Conservation (phyloP, 2,888 invertebrate genomes). For the Lycophotia porphyrea region DNA sequence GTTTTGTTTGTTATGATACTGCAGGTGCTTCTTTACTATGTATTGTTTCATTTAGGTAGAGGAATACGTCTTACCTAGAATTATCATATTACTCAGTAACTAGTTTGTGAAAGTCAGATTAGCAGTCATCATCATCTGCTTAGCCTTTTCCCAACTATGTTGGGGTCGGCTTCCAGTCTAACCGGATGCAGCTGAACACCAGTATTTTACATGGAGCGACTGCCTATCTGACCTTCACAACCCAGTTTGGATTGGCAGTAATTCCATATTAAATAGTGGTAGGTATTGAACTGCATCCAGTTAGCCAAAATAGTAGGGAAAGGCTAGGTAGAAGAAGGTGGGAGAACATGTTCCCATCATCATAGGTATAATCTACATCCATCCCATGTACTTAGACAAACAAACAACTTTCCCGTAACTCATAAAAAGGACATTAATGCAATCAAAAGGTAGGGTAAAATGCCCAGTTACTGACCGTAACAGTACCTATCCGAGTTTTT, state of each 20-base stretch:
- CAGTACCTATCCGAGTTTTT: constrained; percentile 69
- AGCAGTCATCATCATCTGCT: too few relatives aligned
- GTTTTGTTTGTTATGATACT: background rate
- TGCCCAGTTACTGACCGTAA: constrained; percentile 69
- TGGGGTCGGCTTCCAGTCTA: too few relatives aligned
- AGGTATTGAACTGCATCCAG: background rate
- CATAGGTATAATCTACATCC: background rate
- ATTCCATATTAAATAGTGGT: background rate
- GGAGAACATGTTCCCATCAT: background rate
- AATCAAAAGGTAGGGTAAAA: constrained; percentile 79
- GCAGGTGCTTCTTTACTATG: background rate
- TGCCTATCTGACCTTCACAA: too few relatives aligned
- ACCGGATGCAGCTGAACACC: too few relatives aligned
- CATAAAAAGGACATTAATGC: constrained; percentile 75
- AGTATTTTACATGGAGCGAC: too few relatives aligned
- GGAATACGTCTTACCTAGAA: background rate
- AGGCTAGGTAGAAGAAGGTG: background rate
- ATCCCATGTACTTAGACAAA: constrained; percentile 49
- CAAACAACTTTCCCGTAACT: constrained; percentile 63
- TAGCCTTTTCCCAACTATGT: too few relatives aligned
- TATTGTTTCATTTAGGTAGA: background rate
- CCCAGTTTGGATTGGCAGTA: too few relatives aligned
- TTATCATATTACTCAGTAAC: background rate
- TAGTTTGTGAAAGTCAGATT: background rate
- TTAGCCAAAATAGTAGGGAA: background rate